Base-by-base conservation (phyloP, 1,140 invertebrate genomes). In the Drosophila asahinai region DNA sequence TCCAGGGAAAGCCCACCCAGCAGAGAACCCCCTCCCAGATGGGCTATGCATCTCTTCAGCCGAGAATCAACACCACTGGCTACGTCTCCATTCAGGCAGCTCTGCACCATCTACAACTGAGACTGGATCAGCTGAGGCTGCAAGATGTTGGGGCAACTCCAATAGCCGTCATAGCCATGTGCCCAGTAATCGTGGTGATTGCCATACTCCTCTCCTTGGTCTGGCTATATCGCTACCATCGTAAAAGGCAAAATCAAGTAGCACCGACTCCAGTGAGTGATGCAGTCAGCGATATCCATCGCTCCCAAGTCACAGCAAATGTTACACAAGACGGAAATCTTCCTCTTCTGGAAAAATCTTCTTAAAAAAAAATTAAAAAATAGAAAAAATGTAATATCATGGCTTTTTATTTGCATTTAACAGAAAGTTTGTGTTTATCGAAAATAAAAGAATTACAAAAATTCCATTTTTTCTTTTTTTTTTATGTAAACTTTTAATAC, bases 261-360 rank as follows among this genome's bases (percentile, higher is more conserved):
- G 54, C 38, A 7, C 42, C 49, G 36, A 22, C 22, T 30, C 22
- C 38, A 17, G 17, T 22, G 8, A 55, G 15, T 22, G 14, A 33
- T 9, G 17, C 25, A 25, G 15, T 33, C 19, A n/a, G 19, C 25
- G 25, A 60, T 22, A 30, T 17, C n/a, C 17, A 40, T 1, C 30
- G 6, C 1, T 17, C 7, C 5, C 25, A 22, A 40, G 19, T 17
- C 2, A 1, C 8, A 11, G 17, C 33, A 14, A 40, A 25, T 15
- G 51, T 36, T 15, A 25, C 0, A 11, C 42, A 5, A 25, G 5
- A 45, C 45, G 48, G 36, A 8, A 49, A 71, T 40, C 43, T 71
- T 42, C 68, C 68, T 8, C 66, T 72, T 38, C 12, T 72, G 52
- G 66, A 59, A 45, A 71, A 49, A 38, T 22, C 33, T 3, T 1